Evolutionary conservation across 2,797 vertebrate species (phyloP), one percentile per base, ranked within the genome.

Genomic region (Melanogrammus aeglefinus): DNA sequence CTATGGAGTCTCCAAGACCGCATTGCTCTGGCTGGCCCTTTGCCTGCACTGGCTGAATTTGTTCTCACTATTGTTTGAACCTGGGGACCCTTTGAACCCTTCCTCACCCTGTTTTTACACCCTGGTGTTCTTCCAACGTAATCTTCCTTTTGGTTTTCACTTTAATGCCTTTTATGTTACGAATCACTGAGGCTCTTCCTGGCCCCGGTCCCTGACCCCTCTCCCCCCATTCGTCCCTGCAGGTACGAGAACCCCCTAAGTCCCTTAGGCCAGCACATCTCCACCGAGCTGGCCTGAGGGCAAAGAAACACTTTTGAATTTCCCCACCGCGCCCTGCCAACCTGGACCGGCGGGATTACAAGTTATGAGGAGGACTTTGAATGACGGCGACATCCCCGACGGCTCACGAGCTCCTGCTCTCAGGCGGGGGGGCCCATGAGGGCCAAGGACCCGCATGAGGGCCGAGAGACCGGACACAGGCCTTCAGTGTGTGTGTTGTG

Each of bases 301-400:
- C 94, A 74, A 97, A 95, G 91, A 94, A 94, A 81, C 94, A 94
- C 13, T 90, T 96, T 96, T 79, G 95, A 96, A 83, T n/a, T 93
- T 95, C 84, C 95, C 96, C 57, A 91, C 86, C 31, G 90, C 94
- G 4, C 94, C 95, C 92, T 95, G 95, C 79, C n/a, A 89, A 94
- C 76, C 90, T 96, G 77, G 94, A 95, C 77, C 89, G 96, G 89
- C 95, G 96, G 0, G 95, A 96, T 2, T 96, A 92, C 3, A 94
- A 96, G 38, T 96, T n/a, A 96, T 0, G 94, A 96, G 35, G 95
- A 96, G 0, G 95, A 95, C 91, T 96, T 95, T 81, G 95, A 96
- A 88, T 92, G 86, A 94, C 75, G 27, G 66, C 47, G 4, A 1
- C n/a, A n/a, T 3, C 21, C 75, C 29, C 4, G 16, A 73, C 8